Base-by-base conservation (phyloP, 2,888 invertebrate genomes). In the Gnatocerus cornutus region DNA sequence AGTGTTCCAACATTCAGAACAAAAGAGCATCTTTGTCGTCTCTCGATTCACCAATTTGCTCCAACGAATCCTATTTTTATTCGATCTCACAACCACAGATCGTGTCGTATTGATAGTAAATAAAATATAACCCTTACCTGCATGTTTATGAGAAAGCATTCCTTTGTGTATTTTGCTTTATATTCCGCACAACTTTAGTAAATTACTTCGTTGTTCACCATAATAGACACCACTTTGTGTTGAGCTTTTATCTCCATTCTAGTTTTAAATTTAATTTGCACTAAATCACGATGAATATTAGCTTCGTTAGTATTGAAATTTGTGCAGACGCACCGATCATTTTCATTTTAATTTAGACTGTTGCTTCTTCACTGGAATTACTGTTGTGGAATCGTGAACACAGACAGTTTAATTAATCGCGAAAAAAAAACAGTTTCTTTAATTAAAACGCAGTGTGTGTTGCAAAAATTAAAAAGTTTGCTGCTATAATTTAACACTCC, bases 131-230 rank as follows among this genome's bases (percentile, higher is more conserved):
- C 37, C n/a, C 74, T 74, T 63, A 78, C 78, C 77, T 78, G 78
- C 78, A 78, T 78, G 71, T 66, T 74, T 71, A 69, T 71, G 52
- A 69, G 74, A 73, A 74, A 73, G 72, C 77, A 76, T 77, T 75
- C 74, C 75, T 74, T 66, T 69, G 55, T 68, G 37, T 56, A 10
- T 43, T 52, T 30, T 45, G 43, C 9, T 61, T 53, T 55, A 45
- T 33, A 21, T 64, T 50, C 48, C 53, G 29, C 45, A 63, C 43
- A 41, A 55, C 45, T 53, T 16, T 48, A 16, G 43, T 43, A 53
- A 59, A 30, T 59, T 59, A 55, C 45, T 64, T 64, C 33, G 50
- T 62, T 50, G 50, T 39, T 37, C 62, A 62, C 48, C 46, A 58
- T 16, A 58, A 61, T 16, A 27, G 41, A 56, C 37, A 27, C 43